Percentiles rank a stretch among this genome's conserved stretches.
phyloP scores from a whole-genome alignment of 2,888 invertebrate species.

The Hyposoter dolosus region DNA sequence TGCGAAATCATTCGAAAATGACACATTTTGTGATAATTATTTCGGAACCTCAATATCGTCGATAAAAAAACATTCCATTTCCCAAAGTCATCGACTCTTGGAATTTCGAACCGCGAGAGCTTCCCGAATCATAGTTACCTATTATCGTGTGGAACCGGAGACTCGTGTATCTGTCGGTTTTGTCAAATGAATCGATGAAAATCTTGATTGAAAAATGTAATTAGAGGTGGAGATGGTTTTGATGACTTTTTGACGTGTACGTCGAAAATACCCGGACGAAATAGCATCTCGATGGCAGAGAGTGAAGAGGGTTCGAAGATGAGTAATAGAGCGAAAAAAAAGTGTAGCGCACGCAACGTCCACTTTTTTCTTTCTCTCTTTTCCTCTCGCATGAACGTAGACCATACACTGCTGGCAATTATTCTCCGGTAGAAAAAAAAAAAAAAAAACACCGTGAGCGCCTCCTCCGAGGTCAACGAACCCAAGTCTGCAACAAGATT shows the following conservation, averaged over 20 bases:
- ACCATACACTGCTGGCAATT: slow-evolving; percentile 43
- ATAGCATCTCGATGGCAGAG: slow-evolving; percentile 18
- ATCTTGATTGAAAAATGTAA: background rate
- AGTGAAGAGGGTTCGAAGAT: slow-evolving; percentile 39
- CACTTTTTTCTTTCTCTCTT: slow-evolving; percentile 15
- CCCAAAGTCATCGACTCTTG: background rate
- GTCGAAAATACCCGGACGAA: slow-evolving; percentile 7
- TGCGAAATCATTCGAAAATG: background rate
- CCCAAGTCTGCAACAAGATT: slow-evolving; percentile 44
- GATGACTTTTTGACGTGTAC: background rate
- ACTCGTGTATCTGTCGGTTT: background rate
- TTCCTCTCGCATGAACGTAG: background rate
- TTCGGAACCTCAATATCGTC: background rate
- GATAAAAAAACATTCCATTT: background rate
- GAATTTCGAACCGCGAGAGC: background rate
- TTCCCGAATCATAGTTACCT: background rate
- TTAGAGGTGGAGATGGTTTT: background rate
- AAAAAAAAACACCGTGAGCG: slow-evolving; percentile 51
- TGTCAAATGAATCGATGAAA: background rate
- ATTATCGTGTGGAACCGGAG: background rate
- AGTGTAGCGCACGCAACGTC: slow-evolving; percentile 31
- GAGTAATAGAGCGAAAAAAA: slow-evolving; percentile 28
- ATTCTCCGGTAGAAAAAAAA: slow-evolving; percentile 53
- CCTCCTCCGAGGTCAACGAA: slow-evolving; percentile 55
- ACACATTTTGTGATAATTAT: background rate